Evolutionary conservation across 2,113 vertebrate species (phyloP), one percentile per base, ranked within the genome.

Genomic region (Hippolais icterina): DNA sequence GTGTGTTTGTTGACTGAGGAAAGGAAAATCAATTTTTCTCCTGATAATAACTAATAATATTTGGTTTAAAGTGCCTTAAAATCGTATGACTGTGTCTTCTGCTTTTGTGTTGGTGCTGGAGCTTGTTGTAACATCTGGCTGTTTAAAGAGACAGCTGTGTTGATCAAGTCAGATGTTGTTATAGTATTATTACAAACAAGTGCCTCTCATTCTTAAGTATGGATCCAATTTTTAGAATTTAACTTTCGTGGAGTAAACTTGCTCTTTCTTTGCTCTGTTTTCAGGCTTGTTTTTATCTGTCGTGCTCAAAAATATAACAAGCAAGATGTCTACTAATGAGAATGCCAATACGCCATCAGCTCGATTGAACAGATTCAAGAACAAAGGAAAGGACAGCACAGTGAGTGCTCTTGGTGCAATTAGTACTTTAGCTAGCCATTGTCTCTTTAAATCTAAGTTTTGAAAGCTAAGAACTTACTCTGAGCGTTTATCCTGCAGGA

Each of bases 321-420:
- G 33, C 68, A 90, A 90, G 81, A 99, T 99, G 99, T 98, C 99
- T 69, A 84, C 98, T 79, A 97, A 98, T 8, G 98, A 97, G 90
- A 98, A 97, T 94, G 98, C 98, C 44, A 97, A 80, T 68, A 94
- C 95, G 35, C 88, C 97, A 37, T 95, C 97, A 74, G 97, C 95
- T 94, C 98, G 99, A 27, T 92, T 99, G 83, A 98, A 94, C 96
- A 98, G 98, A 89, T 99, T 99, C 97, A 99, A 99, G 98, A 99
- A 99, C 97, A 99, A 99, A 96, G 99, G 99, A 9, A 99, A 98
- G 92, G 98, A 99, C 83, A 98, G 97, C 23, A 97, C 97, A 21
- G 98, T 98, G 85, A 98, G 98, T 98, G 39, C 31, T 79, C 37
- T 49, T 60, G 21, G n/a, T n/a, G 41, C 19, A 15, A 7, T 44